These are phyloP conservation scores for Neotoxoptera formosana DNA, from an alignment of 1,140 invertebrate species.

Conservation along the genomic window DNA sequence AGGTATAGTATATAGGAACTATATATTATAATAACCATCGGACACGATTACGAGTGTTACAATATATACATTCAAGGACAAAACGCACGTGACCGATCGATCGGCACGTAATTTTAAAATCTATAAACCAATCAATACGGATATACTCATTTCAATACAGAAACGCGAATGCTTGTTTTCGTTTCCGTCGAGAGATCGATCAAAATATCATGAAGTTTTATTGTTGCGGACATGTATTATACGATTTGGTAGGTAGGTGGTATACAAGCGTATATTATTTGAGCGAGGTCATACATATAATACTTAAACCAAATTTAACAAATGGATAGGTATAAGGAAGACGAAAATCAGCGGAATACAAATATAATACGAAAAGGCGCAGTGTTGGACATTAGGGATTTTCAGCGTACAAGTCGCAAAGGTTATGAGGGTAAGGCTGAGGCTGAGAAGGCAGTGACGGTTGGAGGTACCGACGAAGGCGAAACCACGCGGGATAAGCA, in stretches of 20 bases:
- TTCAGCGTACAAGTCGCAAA: neutral
- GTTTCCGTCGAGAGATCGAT: neutral
- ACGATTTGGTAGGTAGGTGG: neutral
- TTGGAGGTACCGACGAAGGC: neutral
- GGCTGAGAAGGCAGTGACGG: neutral
- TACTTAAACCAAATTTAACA: neutral
- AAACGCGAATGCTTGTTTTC: neutral
- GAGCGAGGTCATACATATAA: neutral
- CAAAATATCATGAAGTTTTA: neutral
- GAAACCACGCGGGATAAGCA: neutral
- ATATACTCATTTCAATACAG: slow-evolving; percentile 4
- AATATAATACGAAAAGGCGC: neutral
- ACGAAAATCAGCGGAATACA: neutral
- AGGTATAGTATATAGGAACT: no score
- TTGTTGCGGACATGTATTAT: neutral
- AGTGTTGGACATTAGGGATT: neutral
- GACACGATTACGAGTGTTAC: neutral
- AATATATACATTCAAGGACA: neutral
- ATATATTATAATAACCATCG: neutral
- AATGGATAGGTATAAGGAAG: neutral
- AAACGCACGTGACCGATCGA: neutral
- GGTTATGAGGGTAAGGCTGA: neutral
- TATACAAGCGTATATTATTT: neutral
- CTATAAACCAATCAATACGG: neutral
- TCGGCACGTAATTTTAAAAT: slow-evolving; percentile 16